Base-by-base conservation (phyloP, 2,888 invertebrate species). In the Drosophila gaucha region DNA sequence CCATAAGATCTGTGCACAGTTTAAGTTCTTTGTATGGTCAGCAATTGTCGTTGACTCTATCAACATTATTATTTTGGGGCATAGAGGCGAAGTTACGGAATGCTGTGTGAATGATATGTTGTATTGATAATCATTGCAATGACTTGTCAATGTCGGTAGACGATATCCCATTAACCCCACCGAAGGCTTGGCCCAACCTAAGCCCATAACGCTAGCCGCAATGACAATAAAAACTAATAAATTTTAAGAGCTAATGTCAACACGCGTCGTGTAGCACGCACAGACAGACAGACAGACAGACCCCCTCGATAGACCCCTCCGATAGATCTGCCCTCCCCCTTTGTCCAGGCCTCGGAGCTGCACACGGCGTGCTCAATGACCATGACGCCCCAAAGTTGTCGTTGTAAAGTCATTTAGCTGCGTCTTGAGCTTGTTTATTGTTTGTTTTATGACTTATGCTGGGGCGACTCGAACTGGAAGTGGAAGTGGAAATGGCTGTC, bases 201-300 rank as follows among this genome's bases (percentile, higher is more conserved):
- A 67, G 68, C 39, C 43, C 43, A 57, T 52, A 62, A 66, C 43
- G 41, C 59, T 38, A 6, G 56, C 49, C 47, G 26, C 55, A 73
- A 67, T 73, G 63, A 64, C 67, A 67, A 80, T 74, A 72, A 69
- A 75, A 82, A 74, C 74, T 78, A 69, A 80, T 85, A 74, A 66
- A 85, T 82, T 80, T 69, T 85, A 85, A 80, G 82, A 72, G 82
- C 43, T 75, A 82, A 85, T 85, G 86, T 78, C 82, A 80, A 85
- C 82, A 72, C 73, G 71, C 73, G 71, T 66, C 71, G 49, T 43
- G 22, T 47, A 41, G 66, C 72, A 72, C 59, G 56, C 77, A 73
- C 72, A 51, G 9, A 26, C 12, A 28, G n/a, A 10, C 26, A 33
- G 10, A 24, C 39, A 10, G 16, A 70, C 71, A 46, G 10, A 30